Evolutionary conservation across 2,797 vertebrate genomes (phyloP).

Genomic region (Sphenopsis melanotis): DNA sequence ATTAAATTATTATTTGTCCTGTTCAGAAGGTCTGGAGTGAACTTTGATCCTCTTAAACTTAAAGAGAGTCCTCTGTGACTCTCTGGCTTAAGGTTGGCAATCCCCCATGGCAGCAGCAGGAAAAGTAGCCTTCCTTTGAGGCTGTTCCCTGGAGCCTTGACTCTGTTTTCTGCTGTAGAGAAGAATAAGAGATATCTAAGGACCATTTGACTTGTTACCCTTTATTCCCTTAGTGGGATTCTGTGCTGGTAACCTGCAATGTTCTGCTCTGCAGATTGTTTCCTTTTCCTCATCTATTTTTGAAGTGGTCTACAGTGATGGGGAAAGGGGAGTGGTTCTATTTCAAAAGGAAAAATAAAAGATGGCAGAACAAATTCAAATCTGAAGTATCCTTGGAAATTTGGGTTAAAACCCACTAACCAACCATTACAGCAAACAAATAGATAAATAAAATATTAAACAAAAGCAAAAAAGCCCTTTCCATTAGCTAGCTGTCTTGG

Average conservation of each 20-base stretch:
- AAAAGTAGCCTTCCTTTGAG: background rate
- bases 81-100: background rate
- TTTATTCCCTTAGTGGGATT: background rate
- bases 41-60: background rate
- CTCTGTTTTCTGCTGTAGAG: background rate
- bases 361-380: background rate
- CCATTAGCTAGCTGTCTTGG: background rate
- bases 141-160: background rate
- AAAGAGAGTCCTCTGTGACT: no score
- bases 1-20: background rate
- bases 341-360: background rate
- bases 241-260: background rate
- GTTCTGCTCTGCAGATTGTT: background rate
- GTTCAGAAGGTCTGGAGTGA: background rate
- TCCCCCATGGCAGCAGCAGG: background rate
- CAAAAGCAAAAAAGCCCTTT: background rate
- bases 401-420: background rate
- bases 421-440: background rate
- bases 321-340: background rate
- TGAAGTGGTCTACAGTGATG: background rate
- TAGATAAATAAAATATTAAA: conserved; percentile 20
- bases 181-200: background rate
- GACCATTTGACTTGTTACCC: background rate
- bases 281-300: background rate
- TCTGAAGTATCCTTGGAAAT: background rate